A percentile compares a stretch with the other conserved stretches of the same genome.
Evolutionary conservation across 92 coral and sea anemone genomes (phyloP).

Genomic region (Parazoanthus swiftii): DNA sequence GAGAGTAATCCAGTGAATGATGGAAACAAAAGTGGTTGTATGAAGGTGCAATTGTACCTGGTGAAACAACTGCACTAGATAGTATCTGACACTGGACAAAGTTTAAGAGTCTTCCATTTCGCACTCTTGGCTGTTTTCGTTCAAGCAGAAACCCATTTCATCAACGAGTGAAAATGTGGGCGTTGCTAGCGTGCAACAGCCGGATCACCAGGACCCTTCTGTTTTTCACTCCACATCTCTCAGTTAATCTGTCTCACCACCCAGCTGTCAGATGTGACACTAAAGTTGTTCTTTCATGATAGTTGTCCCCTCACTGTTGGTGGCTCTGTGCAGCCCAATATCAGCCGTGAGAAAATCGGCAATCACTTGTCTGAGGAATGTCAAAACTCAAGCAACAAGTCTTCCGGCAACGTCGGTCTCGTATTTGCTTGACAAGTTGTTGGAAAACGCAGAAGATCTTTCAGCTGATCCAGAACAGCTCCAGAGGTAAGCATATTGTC

Average conservation of each 20-base stretch:
- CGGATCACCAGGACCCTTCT: too few species aligned
- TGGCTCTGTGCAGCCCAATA: slow-evolving; percentile 75
- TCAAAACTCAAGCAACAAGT: slow-evolving; percentile 36
- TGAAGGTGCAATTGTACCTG: slow-evolving; percentile 34
- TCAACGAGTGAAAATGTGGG: too few species aligned
- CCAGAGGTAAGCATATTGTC: slow-evolving; percentile 57
- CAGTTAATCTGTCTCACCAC: neutral
- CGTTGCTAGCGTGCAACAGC: too few species aligned
- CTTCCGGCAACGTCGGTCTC: slow-evolving; percentile 56
- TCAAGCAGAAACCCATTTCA: too few species aligned
- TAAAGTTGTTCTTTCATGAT: slow-evolving; percentile 8
- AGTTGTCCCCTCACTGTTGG: slow-evolving; percentile 84
- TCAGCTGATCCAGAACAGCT: slow-evolving; percentile 80
- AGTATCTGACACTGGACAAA: slow-evolving; percentile 83
- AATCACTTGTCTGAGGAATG: slow-evolving; percentile 56
- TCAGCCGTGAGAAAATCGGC: slow-evolving; percentile 72
- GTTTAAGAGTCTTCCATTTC: neutral
- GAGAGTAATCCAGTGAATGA: slow-evolving; percentile 58
- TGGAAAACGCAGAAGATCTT: slow-evolving; percentile 82
- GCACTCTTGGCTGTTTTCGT: too few species aligned
- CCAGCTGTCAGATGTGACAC: neutral
- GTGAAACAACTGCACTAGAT: slow-evolving; percentile 71
- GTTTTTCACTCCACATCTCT: neutral
- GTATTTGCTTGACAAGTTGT: slow-evolving; percentile 57
- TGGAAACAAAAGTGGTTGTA: slow-evolving; percentile 47